Evolutionary conservation across 2,113 vertebrate genomes (phyloP).

Genomic region (Oryzias celebensis): DNA sequence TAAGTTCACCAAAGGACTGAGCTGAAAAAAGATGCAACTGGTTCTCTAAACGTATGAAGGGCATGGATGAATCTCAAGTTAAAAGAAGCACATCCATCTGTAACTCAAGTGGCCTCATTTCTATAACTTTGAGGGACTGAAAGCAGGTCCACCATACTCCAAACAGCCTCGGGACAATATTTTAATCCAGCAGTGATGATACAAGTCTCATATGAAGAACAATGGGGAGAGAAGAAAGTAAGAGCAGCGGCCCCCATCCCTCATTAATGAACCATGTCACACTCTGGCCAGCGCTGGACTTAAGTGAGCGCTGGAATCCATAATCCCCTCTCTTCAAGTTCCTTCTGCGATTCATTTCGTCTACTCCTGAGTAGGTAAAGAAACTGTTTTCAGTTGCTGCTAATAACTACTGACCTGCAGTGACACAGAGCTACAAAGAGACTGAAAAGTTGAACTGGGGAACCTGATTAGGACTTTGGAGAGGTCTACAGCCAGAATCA

Average conservation of each 20-base stretch:
- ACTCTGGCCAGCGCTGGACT: conserved; percentile 83
- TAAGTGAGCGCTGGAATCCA: conserved; percentile 83
- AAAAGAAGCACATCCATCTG: too few species aligned
- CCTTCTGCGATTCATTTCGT: conserved; percentile 84
- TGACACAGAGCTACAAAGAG: conserved; percentile 91
- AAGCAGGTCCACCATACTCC: too few species aligned
- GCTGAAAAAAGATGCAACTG: too few species aligned
- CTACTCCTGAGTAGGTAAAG: conserved; percentile 86
- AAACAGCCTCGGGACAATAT: conserved; percentile 21
- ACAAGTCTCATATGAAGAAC: conserved; percentile 13
- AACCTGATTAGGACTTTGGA: conserved; percentile 92
- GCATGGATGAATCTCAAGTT: too few species aligned
- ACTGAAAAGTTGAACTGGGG: conserved; percentile 88
- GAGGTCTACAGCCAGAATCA: conserved; percentile 89
- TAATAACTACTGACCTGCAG: conserved; percentile 98
- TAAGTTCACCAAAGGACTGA: too few species aligned
- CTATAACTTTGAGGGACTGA: background rate
- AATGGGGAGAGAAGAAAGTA: conserved; percentile 11
- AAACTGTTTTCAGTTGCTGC: conserved; percentile 92
- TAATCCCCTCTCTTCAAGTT: conserved; percentile 89
- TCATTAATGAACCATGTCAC: conserved; percentile 97
- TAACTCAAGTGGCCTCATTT: too few species aligned
- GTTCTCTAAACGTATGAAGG: too few species aligned
- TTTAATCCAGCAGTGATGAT: conserved; percentile 22
- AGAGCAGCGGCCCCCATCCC: conserved; percentile 77